Conservation (phyloP, 2,113 vertebrate species). For the Poeciliopsis occidentalis region DNA sequence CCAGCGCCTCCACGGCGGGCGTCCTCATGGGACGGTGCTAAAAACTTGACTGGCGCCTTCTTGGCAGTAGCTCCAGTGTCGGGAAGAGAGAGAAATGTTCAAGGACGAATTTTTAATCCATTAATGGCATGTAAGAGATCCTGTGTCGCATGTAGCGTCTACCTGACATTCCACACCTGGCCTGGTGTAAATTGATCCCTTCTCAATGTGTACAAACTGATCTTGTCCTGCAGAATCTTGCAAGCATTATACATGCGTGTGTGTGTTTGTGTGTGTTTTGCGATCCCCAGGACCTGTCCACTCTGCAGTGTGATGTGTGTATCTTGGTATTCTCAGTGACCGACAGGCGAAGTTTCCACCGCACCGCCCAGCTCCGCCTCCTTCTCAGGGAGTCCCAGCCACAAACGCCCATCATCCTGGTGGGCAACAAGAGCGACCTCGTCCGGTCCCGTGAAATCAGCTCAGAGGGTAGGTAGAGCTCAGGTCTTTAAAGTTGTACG, state of each 20-base stretch:
- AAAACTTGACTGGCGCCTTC: conserved; percentile 17
- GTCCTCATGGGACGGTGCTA: conserved; percentile 39
- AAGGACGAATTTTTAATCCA: no score
- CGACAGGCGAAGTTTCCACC: conserved; percentile 82
- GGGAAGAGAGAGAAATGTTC: not conserved
- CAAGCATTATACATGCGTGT: conserved; percentile 37
- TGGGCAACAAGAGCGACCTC: conserved; percentile 85
- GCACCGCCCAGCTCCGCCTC: conserved; percentile 81
- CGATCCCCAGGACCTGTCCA: conserved; percentile 76
- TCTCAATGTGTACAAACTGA: no score
- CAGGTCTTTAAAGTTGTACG: not conserved
- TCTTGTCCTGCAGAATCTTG: not conserved
- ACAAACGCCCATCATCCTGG: conserved; percentile 81
- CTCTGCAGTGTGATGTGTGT: conserved; percentile 81
- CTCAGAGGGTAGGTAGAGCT: conserved; percentile 71
- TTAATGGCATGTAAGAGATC: no score
- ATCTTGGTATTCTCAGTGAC: conserved; percentile 84
- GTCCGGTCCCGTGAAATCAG: conserved; percentile 83
- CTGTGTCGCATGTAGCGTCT: no score
- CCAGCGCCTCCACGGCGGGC: conserved; percentile 22
- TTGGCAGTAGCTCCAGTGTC: conserved; percentile 1
- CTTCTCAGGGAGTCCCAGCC: conserved; percentile 81
- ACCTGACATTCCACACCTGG: no score
- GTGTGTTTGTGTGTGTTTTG: conserved; percentile 28
- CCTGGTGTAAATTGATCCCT: no score